Conservation (phyloP, 2,888 invertebrate genomes). For the Crocallis elinguaria region DNA sequence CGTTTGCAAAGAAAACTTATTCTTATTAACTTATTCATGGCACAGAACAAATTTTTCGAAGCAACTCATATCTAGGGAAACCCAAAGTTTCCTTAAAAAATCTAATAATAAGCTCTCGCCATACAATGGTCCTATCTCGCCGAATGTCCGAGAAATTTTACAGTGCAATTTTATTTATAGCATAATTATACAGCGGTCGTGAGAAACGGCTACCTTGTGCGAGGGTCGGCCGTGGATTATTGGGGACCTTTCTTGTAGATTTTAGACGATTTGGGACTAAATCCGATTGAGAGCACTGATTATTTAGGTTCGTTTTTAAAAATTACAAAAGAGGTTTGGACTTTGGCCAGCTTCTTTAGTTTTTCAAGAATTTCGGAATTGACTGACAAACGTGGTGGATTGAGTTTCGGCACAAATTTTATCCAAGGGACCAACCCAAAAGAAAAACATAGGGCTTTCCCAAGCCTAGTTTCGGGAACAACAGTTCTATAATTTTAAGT, state of each 20-base stretch:
- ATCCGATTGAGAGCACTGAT: slow-evolving; percentile 41
- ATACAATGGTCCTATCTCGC: slow-evolving; percentile 41
- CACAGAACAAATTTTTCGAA: too few relatives aligned
- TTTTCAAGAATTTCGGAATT: too few relatives aligned
- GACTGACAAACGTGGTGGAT: too few relatives aligned
- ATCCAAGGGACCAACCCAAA: too few relatives aligned
- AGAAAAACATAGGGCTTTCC: too few relatives aligned
- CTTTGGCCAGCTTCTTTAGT: too few relatives aligned
- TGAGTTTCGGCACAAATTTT: too few relatives aligned
- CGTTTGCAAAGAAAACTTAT: too few relatives aligned
- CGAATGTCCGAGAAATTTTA: slow-evolving; percentile 72
- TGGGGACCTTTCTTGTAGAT: slow-evolving; percentile 36
- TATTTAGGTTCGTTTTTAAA: slow-evolving; percentile 16
- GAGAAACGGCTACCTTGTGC: slow-evolving; percentile 60
- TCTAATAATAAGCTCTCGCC: slow-evolving; percentile 35
- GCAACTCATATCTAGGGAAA: too few relatives aligned
- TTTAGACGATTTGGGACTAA: slow-evolving; percentile 45
- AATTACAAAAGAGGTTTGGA: not conserved
- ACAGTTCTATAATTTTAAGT: too few relatives aligned
- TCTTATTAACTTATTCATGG: too few relatives aligned
- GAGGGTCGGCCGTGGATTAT: slow-evolving; percentile 39
- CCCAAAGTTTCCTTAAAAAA: slow-evolving; percentile 1
- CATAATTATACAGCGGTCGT: slow-evolving; percentile 76
- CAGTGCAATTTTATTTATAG: slow-evolving; percentile 81
- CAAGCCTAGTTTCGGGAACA: too few relatives aligned